These are phyloP conservation scores for Uria aalge DNA, from an alignment of 2,113 vertebrate species.

Conservation along the genomic window DNA sequence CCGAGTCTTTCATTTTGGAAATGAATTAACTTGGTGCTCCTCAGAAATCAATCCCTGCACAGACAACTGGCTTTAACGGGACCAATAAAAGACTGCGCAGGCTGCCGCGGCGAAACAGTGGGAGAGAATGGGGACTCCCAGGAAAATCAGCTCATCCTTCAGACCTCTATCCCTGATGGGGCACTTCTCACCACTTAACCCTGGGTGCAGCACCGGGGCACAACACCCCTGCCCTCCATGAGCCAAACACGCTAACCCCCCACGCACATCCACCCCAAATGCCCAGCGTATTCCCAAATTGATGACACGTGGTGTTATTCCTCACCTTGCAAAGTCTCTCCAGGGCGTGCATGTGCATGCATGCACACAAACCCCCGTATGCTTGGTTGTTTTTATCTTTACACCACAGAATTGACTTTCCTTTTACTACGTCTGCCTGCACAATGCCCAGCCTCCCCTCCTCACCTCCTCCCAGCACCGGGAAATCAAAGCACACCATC, in stretches of 20 bases:
- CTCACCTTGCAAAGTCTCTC: not conserved
- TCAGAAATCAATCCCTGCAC: not conserved
- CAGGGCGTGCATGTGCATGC: no score
- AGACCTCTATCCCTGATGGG: not conserved
- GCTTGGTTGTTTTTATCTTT: not conserved
- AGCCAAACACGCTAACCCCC: not conserved
- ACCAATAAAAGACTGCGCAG: not conserved
- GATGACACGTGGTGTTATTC: not conserved
- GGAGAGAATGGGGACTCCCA: not conserved
- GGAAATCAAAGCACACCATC: not conserved
- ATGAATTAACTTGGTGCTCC: not conserved
- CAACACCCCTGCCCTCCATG: accelerated
- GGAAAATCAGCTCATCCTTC: not conserved
- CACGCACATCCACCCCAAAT: not conserved
- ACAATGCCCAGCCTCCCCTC: not conserved
- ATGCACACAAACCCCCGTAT: not conserved
- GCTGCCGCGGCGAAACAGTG: not conserved
- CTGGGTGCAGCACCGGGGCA: not conserved
- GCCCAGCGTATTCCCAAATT: not conserved
- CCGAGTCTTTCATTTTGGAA: not conserved
- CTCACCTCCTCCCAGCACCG: not conserved
- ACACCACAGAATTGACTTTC: not conserved
- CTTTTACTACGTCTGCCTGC: not conserved
- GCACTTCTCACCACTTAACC: not conserved
- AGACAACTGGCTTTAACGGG: not conserved